Conservation (phyloP, 2,113 vertebrate species). For the Ciconia maguari region DNA sequence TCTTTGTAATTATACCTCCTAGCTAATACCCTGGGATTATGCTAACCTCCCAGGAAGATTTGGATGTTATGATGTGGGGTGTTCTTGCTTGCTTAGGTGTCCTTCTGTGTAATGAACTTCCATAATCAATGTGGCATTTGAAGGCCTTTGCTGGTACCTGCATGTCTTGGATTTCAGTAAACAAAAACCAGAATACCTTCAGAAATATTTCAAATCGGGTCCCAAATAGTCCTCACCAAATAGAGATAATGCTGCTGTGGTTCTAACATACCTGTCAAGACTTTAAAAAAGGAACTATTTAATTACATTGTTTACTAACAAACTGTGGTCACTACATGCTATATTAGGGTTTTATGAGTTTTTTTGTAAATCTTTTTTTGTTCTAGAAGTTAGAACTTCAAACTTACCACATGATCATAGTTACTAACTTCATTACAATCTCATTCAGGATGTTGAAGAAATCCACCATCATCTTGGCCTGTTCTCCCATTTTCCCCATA, state of each 20-base stretch:
- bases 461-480: slow-evolving; percentile 96
- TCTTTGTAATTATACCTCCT: not conserved
- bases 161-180: not conserved
- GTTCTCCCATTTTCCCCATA: slow-evolving; percentile 99
- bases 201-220: not conserved
- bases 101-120: not conserved
- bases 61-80: not conserved
- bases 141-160: not conserved
- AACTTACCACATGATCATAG: slow-evolving; percentile 99
- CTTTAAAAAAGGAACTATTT: not conserved
- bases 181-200: not conserved
- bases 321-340: not conserved
- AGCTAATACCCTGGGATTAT: not conserved
- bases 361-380: not conserved
- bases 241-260: not conserved
- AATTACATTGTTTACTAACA: not conserved
- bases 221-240: not conserved
- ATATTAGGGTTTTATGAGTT: not conserved
- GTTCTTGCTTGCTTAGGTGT: not conserved
- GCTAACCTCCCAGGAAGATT: not conserved
- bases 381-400: not conserved
- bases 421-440: slow-evolving; percentile 98
- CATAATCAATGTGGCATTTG: not conserved
- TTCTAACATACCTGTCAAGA: not conserved
- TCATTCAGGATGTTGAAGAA: slow-evolving; percentile 99